Evolutionary conservation across 2,888 invertebrate species (phyloP), one percentile per base, ranked within the genome.

Genomic region (Habrosyne pyritoides): DNA sequence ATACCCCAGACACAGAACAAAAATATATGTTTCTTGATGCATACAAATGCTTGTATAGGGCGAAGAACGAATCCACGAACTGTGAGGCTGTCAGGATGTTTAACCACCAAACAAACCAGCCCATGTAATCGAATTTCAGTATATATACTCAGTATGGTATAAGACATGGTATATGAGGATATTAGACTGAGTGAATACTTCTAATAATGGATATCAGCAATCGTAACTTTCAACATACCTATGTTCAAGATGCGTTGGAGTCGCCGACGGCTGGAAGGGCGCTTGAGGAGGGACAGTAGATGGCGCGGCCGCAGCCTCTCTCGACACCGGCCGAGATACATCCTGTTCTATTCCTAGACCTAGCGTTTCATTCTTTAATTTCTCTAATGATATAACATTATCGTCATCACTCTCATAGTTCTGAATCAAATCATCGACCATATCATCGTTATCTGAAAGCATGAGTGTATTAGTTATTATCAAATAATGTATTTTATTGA

Each of bases 231-330:
- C n/a, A 47, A 48, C 54, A 52, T 57, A 97, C 86, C 98, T 94
- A 67, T 96, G 96, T 65, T 97, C 95, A 52, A 98, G 94, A 85
- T 97, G 96, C 21, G 86, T 83, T 2, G 99, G 99, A 0, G 98
- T 97, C 2, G 98, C 95, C 0, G 97, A 95, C 0, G 99, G 97
- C 87, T 99, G 98, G 84, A 99, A 99, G 0, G 97, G 93, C n/a
- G 94, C 83, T 84, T 99, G 99, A 8, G 95, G 87, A 21, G 94
- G 93, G 42, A 93, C 86, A 0, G 77, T 81, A 61, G 89, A 83
- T 0, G 93, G 91, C 7, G 89, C 84, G 0, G 67, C 67, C 8
- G 70, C 62, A 24, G 63, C 57, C 2, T 64, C 77, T 1, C 83
- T 62, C 2, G 87, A 86, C 48, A 57, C 80, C 12, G 85, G 86